Base-by-base conservation (phyloP, 2,113 vertebrate species). In the Brachirus orientalis region DNA sequence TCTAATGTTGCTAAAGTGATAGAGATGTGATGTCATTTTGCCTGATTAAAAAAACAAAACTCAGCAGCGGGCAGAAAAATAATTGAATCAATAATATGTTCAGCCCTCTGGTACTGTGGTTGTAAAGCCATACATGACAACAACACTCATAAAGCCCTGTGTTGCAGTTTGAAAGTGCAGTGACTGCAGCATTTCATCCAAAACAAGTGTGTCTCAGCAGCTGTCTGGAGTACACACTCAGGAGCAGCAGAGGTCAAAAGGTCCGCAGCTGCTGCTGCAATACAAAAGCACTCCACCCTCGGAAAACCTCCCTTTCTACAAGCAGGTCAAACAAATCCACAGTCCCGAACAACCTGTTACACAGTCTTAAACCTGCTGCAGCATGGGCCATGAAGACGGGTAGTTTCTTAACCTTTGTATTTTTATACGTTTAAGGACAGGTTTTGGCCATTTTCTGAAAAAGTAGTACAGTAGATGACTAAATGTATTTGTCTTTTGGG, bases 171-270 rank as follows among this genome's bases (percentile, higher is more conserved):
- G 28, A 28, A 28, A 28, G 28, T 28, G 28, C 28, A 51, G 48
- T 6, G 9, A 51, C 46, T 63, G 48, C 33, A 51, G 43, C n/a
- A 51, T 28, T 28, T 28, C 46, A 62, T 63, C 59, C 55, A 40
- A 71, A 68, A 36, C 18, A 6, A 68, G 38, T 54, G 64, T 20
- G 48, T 75, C 62, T 75, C 40, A 61, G 60, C 77, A 70, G 81
- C 85, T 83, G 84, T 64, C 68, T 77, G n/a, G 16, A 71, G 50
- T 86, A 45, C 67, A 74, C 65, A 75, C 69, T 19, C 59, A 66
- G 58, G 51, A 64, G 68, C 28, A 58, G 38, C 8, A 1, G 22
- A 65, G 72, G 81, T 72, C 70, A 69, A 69, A 85, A 66, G 53
- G 58, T 22, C 46, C 44, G 28, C 28, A 4, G 18, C 61, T 6